A percentile compares a stretch with the other conserved stretches of the same genome.
Conservation (phyloP, 2,797 vertebrate genomes). For the Smutsia temminckii region DNA sequence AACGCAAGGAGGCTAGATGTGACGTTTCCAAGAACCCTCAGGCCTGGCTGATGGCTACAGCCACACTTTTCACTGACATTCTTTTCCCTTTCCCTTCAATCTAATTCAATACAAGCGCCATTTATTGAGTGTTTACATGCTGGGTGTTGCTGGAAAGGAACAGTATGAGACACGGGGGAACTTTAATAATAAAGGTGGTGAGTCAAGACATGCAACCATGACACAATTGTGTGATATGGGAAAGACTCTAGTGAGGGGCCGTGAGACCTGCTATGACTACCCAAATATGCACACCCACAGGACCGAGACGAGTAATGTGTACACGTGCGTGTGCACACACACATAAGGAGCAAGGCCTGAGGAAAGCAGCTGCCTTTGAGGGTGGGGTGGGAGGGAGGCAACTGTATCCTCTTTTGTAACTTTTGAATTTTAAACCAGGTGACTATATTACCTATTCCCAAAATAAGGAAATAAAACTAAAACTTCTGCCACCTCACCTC, state of each 20-base stretch:
- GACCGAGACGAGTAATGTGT: not conserved
- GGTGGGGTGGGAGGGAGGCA: not conserved
- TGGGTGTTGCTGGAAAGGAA: not conserved
- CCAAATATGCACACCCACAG: not conserved
- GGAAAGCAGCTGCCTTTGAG: not conserved
- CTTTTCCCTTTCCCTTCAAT: not conserved
- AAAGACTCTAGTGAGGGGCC: not conserved
- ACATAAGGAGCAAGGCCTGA: not conserved
- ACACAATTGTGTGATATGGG: no score
- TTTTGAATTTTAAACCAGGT: not conserved
- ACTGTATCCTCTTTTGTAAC: not conserved
- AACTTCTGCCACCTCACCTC: not conserved
- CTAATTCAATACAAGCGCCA: not conserved
- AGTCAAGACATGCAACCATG: not conserved
- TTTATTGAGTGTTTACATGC: accelerated
- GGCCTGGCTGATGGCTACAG: not conserved
- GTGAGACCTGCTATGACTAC: no score
- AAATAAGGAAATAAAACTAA: not conserved
- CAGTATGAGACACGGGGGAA: accelerated
- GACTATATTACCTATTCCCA: not conserved
- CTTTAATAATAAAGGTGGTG: not conserved
- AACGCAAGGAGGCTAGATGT: not conserved
- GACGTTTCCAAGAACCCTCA: not conserved
- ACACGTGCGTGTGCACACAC: accelerated
- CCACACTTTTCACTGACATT: not conserved